A percentile compares a stretch with the other conserved stretches of the same genome.
These are phyloP conservation scores for Scaptomyza montana DNA, from an alignment of 1,140 invertebrate genomes.

Conservation along the genomic window DNA sequence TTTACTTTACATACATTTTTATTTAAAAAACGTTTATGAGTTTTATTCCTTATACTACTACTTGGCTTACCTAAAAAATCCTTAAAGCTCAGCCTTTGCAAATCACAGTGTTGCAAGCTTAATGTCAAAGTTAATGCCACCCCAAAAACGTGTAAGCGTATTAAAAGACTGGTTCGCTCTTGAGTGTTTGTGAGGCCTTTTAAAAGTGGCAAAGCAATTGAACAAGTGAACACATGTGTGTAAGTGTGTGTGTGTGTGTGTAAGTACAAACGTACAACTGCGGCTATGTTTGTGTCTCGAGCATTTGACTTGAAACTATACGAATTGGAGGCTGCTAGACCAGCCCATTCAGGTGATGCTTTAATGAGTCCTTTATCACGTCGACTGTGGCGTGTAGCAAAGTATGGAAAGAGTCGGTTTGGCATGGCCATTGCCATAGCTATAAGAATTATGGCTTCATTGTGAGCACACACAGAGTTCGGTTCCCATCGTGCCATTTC, in stretches of 20 bases:
- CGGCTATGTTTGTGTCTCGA: no score
- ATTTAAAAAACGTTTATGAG: no score
- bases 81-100: no score
- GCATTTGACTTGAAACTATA: slow-evolving; percentile 17
- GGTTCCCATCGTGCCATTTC: slow-evolving; percentile 47
- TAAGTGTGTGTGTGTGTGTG: slow-evolving; percentile 9
- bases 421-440: slow-evolving; percentile 41
- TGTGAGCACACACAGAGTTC: slow-evolving; percentile 35
- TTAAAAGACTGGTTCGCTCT: slow-evolving; percentile 65
- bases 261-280: not conserved
- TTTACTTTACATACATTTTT: no score
- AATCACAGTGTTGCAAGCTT: not conserved
- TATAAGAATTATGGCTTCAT: slow-evolving; percentile 77
- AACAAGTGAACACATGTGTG: slow-evolving; percentile 62
- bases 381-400: slow-evolving; percentile 56
- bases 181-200: slow-evolving; percentile 57
- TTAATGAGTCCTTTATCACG: slow-evolving; percentile 82
- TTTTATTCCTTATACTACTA: no score
- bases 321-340: slow-evolving; percentile 70
- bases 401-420: slow-evolving; percentile 15
- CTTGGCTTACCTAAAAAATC: no score
- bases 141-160: slow-evolving; percentile 33
- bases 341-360: slow-evolving; percentile 80
- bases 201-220: slow-evolving; percentile 77
- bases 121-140: slow-evolving; percentile 9